A percentile compares a stretch with the other conserved stretches of the same genome.
Conservation (phyloP, 2,888 invertebrate genomes). For the Drosophila picticornis region DNA sequence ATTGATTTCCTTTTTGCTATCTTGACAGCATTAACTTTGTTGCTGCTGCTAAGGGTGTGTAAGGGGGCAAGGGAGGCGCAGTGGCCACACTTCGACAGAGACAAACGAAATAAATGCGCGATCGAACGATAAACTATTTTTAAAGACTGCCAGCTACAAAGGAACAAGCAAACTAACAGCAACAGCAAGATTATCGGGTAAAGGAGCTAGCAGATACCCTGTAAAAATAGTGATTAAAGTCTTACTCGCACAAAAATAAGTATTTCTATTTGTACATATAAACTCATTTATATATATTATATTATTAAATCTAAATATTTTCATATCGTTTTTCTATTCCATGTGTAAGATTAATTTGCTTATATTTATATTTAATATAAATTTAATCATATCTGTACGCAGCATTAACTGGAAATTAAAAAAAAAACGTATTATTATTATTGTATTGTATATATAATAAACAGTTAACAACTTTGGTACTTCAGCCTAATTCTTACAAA, state of each 20-base stretch:
- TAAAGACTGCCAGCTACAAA: conserved; percentile 75
- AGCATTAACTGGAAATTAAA: background rate
- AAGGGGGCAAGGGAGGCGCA: background rate
- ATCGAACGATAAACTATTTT: conserved; percentile 81
- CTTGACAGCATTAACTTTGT: conserved; percentile 77
- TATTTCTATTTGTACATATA: background rate
- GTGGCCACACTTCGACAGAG: conserved; percentile 76
- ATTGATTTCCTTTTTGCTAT: conserved; percentile 80
- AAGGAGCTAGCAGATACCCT: conserved; percentile 13
- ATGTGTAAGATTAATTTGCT: background rate
- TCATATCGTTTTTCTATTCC: background rate
- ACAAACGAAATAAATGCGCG: conserved; percentile 81
- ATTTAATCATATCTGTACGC: background rate
- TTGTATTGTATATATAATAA: too few species aligned
- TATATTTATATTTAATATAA: background rate
- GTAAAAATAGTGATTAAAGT: background rate
- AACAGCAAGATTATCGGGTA: conserved; percentile 13
- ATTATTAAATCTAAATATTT: background rate
- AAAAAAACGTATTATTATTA: too few species aligned
- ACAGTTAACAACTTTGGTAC: background rate
- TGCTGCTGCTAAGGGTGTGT: conserved; percentile 12
- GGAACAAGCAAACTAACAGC: conserved; percentile 55
- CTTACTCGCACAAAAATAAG: background rate
- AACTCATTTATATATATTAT: background rate
- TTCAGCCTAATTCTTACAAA: background rate